Evolutionary conservation across 2,797 vertebrate species (phyloP).

Genomic region (Numenius phaeopus): DNA sequence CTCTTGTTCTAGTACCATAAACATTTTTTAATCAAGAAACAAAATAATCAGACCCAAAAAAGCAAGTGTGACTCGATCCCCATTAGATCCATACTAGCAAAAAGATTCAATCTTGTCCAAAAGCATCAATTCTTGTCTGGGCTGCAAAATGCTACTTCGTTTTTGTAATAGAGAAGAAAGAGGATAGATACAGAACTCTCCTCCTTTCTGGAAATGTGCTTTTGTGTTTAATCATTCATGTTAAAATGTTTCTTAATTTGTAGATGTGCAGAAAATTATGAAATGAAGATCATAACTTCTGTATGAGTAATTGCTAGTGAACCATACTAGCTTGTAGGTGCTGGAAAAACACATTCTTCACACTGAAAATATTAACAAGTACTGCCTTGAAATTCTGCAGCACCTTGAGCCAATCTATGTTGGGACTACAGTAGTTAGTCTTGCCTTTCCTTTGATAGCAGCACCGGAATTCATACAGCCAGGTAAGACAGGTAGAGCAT

Average conservation of each 20-base stretch:
- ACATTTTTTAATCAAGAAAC: neutral
- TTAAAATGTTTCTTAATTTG: neutral
- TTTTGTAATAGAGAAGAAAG: neutral
- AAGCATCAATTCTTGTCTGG: neutral
- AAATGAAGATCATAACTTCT: neutral
- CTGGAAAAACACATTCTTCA: neutral
- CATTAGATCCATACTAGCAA: neutral
- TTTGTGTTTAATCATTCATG: neutral
- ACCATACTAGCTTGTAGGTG: neutral
- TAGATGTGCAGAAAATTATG: neutral
- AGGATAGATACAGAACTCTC: neutral
- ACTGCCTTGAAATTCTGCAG: neutral
- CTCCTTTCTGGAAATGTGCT: neutral
- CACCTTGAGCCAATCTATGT: neutral
- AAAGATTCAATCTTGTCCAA: neutral
- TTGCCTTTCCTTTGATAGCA: neutral
- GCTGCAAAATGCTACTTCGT: neutral
- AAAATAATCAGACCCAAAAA: neutral
- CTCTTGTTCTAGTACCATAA: neutral
- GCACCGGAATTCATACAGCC: neutral
- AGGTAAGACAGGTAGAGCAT: neutral
- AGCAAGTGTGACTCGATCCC: neutral
- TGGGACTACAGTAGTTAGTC: neutral
- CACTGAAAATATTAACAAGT: neutral
- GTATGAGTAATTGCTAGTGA: neutral